phyloP scores from a whole-genome alignment of 2,888 invertebrate genomes.

The Hetaerina titia region DNA sequence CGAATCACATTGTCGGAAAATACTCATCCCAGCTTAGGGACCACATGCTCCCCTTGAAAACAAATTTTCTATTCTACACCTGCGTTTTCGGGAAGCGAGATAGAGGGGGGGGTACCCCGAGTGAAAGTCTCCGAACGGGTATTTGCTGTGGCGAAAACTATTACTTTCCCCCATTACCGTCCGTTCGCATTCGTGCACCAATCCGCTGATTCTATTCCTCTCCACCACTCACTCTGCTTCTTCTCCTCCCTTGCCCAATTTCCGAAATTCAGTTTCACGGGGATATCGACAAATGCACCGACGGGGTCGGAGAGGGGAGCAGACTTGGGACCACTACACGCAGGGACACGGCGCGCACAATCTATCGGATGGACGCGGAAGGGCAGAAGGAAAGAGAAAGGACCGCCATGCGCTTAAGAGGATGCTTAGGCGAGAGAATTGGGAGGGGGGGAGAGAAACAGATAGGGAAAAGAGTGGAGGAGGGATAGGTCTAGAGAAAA shows the following conservation, averaged over 20 bases:
- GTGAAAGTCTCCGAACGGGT: not conserved
- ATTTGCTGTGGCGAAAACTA: not conserved
- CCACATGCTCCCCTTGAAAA: not conserved
- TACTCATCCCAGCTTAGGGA: not conserved
- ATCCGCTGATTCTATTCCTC: not conserved
- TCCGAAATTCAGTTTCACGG: not conserved
- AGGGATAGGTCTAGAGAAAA: too few relatives aligned
- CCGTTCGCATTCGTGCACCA: not conserved
- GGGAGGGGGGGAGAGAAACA: too few relatives aligned
- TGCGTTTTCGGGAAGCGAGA: not conserved
- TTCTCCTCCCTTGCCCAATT: not conserved
- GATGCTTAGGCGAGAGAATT: too few relatives aligned
- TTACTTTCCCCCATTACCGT: slow-evolving; percentile 20
- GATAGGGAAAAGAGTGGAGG: too few relatives aligned
- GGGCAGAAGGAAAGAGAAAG: too few relatives aligned
- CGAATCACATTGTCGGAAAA: not conserved
- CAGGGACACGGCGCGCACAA: too few relatives aligned
- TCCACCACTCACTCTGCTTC: not conserved
- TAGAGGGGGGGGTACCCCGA: not conserved
- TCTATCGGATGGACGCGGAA: too few relatives aligned
- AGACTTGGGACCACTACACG: too few relatives aligned
- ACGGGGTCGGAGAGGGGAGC: too few relatives aligned
- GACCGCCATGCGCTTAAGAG: too few relatives aligned
- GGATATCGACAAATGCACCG: not conserved
- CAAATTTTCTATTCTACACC: not conserved